A percentile compares a stretch with the other conserved stretches of the same genome.
phyloP scores from a whole-genome alignment of 2,797 vertebrate species.

The Poeciliopsis turneri region DNA sequence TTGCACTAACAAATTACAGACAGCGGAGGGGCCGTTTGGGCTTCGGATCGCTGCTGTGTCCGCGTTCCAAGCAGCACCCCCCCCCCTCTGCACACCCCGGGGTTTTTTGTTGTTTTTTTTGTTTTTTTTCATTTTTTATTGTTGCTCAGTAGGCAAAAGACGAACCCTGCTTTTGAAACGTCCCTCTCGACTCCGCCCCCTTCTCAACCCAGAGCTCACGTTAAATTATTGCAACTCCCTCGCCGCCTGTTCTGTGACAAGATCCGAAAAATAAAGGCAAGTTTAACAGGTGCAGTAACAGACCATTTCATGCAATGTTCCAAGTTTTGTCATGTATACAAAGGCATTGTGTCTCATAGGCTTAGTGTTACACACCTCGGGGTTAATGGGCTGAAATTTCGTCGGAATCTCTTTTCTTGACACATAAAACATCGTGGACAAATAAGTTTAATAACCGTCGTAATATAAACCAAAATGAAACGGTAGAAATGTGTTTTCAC shows the following conservation, averaged over 20 bases:
- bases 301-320: constrained; percentile 80
- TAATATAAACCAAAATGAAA: constrained; percentile 48
- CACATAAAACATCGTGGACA: constrained; percentile 48
- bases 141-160: constrained; percentile 57
- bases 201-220: constrained; percentile 18
- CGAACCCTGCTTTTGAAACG: constrained; percentile 45
- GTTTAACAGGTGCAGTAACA: constrained; percentile 77
- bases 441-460: constrained; percentile 39
- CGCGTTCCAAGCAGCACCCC: constrained; percentile 14
- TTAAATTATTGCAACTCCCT: constrained; percentile 71
- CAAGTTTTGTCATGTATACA: constrained; percentile 73
- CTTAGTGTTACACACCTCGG: constrained; percentile 63
- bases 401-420: constrained; percentile 54
- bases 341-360: constrained; percentile 68
- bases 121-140: background rate
- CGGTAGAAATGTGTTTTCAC: constrained; percentile 54
- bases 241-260: constrained; percentile 57
- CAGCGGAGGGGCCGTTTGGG: constrained; percentile 58
- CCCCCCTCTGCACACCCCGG: no score
- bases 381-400: constrained; percentile 47
- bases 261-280: constrained; percentile 75
- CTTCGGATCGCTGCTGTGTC: constrained; percentile 43
- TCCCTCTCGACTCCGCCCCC: constrained; percentile 29
- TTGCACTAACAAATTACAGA: constrained; percentile 66
- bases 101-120: constrained; percentile 41